Conservation (phyloP, 92 coral and sea anemone species). For the Umimayanthus kanabou region DNA sequence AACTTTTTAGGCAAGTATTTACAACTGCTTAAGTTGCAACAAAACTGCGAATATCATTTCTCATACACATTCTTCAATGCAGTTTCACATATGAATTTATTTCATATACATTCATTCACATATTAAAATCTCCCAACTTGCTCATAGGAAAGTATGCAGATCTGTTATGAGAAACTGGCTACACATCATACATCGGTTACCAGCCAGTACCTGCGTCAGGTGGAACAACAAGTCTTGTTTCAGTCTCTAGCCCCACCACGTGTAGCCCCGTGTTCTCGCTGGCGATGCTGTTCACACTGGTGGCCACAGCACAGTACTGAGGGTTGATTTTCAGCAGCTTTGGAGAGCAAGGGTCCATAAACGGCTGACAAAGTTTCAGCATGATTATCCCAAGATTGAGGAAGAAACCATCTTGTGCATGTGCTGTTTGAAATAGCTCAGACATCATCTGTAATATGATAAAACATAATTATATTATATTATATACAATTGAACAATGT, state of each 20-base stretch:
- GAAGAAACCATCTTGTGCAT: conserved; percentile 94
- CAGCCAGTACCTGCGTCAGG: conserved; percentile 65
- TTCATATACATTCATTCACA: no score
- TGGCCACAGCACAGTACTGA: conserved; percentile 75
- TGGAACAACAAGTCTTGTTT: conserved; percentile 77
- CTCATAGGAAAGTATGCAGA: no score
- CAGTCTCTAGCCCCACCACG: conserved; percentile 78
- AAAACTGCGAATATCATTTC: no score
- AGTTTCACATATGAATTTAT: no score
- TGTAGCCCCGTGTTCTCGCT: conserved; percentile 67
- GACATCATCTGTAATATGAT: conserved; percentile 76
- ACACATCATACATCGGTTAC: no score
- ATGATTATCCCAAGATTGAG: conserved; percentile 85
- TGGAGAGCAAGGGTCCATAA: conserved; percentile 77
- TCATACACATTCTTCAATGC: no score
- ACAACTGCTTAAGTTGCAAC: no score
- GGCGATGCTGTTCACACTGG: conserved; percentile 55
- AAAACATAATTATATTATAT: no score
- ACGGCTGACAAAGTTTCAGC: conserved; percentile 80
- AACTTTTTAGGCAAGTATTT: no score
- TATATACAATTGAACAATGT: no score
- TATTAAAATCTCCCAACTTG: no score
- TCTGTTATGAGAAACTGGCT: no score
- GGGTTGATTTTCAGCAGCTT: conserved; percentile 89
- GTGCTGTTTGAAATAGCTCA: conserved; percentile 67